Conservation (phyloP, 64 coral and sea anemone species). For the Stichodactyla helianthus region DNA sequence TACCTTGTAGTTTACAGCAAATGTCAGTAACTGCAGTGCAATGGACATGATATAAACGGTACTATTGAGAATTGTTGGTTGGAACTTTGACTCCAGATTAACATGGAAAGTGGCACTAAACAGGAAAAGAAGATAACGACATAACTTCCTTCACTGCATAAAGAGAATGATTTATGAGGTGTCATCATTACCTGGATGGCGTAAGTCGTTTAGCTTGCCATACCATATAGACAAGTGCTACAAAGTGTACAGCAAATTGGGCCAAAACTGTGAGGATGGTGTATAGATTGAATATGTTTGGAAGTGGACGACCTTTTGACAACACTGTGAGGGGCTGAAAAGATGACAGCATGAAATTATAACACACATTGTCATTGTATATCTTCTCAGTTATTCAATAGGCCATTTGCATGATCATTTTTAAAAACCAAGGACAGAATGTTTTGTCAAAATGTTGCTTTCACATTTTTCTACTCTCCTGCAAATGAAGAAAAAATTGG, state of each 20-base stretch:
- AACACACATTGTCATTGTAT: no score
- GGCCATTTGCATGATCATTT: no score
- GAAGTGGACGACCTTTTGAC: conserved; percentile 80
- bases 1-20: conserved; percentile 98
- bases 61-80: conserved; percentile 91
- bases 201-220: conserved; percentile 82
- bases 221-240: conserved; percentile 69
- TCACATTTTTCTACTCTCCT: no score
- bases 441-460: no score
- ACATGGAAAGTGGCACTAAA: conserved; percentile 65
- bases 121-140: background rate
- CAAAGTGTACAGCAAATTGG: conserved; percentile 98
- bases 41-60: conserved; percentile 97
- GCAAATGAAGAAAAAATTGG: no score
- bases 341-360: background rate
- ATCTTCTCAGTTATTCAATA: no score
- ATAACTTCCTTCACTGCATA: background rate
- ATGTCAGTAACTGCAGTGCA: conserved; percentile 96
- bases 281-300: conserved; percentile 96
- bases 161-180: no score
- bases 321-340: conserved; percentile 76
- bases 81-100: conserved; percentile 89
- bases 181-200: conserved; percentile 50
- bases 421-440: no score
- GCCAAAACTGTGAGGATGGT: conserved; percentile 83